phyloP scores from a whole-genome alignment of 37 sponge, comb jelly and placozoan species.

The Corticium candelabrum region DNA sequence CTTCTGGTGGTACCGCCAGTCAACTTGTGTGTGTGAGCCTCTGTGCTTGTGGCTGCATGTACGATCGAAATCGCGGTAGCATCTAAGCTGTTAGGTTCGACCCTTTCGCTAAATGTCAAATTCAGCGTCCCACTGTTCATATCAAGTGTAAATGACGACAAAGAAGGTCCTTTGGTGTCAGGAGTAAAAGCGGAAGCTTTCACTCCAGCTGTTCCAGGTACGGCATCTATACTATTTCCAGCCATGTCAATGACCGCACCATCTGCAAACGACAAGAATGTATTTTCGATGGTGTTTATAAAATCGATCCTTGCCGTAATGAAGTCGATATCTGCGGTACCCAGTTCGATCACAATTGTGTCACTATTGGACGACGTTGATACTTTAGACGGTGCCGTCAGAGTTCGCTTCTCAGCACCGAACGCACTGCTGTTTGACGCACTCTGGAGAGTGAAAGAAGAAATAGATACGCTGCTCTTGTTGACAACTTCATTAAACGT shows the following conservation, averaged over 20 bases:
- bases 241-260: slow-evolving; percentile 45
- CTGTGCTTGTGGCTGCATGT: too few species aligned
- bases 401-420: slow-evolving; percentile 38
- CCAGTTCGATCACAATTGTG: slow-evolving; percentile 35
- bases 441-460: slow-evolving; percentile 50
- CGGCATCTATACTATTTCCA: slow-evolving; percentile 45
- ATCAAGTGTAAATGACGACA: slow-evolving; percentile 46
- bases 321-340: slow-evolving; percentile 52
- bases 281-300: not conserved
- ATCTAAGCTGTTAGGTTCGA: slow-evolving; percentile 38
- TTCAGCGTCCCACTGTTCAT: slow-evolving; percentile 45
- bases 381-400: slow-evolving; percentile 56
- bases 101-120: slow-evolving; percentile 76
- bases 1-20: slow-evolving; percentile 1
- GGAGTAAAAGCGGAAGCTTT: too few species aligned
- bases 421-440: slow-evolving; percentile 18
- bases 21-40: not conserved
- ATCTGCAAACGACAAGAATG: slow-evolving; percentile 15
- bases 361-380: slow-evolving; percentile 19
- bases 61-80: slow-evolving; percentile 28
- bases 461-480: slow-evolving; percentile 46
- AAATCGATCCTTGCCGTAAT: slow-evolving; percentile 46
- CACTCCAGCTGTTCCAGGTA: not conserved
- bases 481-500: slow-evolving; percentile 80
- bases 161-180: slow-evolving; percentile 35